A percentile compares a stretch with the other conserved stretches of the same genome.
phyloP scores from a whole-genome alignment of 2,888 invertebrate species.

The Aspidapion aeneum region DNA sequence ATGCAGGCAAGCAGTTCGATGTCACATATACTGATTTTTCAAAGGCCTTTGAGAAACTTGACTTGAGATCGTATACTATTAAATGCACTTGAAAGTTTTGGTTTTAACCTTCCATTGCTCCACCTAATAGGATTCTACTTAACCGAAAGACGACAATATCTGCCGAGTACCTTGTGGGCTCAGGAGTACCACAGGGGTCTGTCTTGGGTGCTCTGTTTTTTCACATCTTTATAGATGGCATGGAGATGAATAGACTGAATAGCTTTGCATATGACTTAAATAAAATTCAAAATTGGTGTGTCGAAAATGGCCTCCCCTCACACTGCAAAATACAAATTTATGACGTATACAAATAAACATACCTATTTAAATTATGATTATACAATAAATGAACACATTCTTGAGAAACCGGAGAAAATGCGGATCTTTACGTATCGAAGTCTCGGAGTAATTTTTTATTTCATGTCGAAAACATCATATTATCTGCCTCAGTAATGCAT shows the following conservation, averaged over 20 bases:
- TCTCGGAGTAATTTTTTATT: not conserved
- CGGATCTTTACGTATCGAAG: not conserved
- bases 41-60: not conserved
- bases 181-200: not conserved
- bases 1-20: not conserved
- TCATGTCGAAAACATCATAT: not conserved
- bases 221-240: not conserved
- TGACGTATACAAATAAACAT: not conserved
- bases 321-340: not conserved
- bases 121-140: not conserved
- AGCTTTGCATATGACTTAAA: not conserved
- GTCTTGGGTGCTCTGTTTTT: not conserved
- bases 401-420: not conserved
- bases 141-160: not conserved
- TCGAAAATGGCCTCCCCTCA: not conserved
- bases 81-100: not conserved
- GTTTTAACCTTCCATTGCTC: not conserved
- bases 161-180: not conserved
- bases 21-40: not conserved
- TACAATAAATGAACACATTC: not conserved
- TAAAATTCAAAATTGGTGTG: not conserved
- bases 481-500: not conserved
- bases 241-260: not conserved
- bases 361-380: not conserved
- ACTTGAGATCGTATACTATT: not conserved